phyloP scores from a whole-genome alignment of 2,113 vertebrate genomes.

The Nycticorax nycticorax region DNA sequence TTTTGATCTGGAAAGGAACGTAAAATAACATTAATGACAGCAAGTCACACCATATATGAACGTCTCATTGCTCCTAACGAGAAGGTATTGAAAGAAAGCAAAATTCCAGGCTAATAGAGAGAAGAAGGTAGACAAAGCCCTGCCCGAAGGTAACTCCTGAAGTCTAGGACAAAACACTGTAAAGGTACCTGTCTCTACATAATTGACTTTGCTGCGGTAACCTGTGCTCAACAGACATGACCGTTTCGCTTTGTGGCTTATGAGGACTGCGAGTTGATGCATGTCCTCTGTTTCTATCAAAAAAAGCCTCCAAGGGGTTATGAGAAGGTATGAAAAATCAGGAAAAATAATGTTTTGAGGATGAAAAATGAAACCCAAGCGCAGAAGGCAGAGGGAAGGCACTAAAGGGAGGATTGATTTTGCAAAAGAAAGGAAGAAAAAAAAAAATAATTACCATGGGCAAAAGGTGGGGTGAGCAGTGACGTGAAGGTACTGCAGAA shows the following conservation, averaged over 20 bases:
- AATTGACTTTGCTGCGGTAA: neutral
- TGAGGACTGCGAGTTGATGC: neutral
- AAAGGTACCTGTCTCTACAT: neutral
- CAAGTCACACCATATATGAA: neutral
- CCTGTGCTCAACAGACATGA: neutral
- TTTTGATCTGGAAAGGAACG: slow-evolving; percentile 37
- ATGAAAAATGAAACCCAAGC: neutral
- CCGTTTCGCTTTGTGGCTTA: neutral
- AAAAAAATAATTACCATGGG: neutral
- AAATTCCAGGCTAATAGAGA: neutral
- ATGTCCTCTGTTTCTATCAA: neutral
- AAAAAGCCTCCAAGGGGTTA: neutral
- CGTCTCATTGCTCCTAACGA: neutral
- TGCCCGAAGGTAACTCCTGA: neutral
- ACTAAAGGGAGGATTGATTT: neutral
- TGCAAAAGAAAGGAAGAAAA: neutral
- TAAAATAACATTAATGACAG: neutral
- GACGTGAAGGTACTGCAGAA: neutral
- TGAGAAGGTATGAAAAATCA: neutral
- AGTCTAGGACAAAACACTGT: neutral
- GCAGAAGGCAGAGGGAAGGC: neutral
- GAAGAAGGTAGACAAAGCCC: neutral
- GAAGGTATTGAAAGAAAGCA: neutral
- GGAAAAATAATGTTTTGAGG: neutral
- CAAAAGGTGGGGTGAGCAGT: neutral